These are phyloP conservation scores for Chascanopsetta lugubris DNA, from an alignment of 2,113 vertebrate genomes.

Conservation along the genomic window DNA sequence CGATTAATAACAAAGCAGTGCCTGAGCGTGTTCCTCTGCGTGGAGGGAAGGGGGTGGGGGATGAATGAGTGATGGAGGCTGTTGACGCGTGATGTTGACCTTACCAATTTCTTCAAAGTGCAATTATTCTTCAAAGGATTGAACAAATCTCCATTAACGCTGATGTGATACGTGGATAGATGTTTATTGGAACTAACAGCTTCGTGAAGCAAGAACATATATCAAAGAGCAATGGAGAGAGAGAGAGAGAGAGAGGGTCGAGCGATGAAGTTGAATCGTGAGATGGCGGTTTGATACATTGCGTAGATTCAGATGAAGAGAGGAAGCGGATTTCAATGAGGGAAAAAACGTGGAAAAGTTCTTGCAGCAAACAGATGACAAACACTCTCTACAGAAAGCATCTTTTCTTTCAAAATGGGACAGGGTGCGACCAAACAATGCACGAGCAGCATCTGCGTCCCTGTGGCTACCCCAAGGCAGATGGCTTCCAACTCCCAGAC, in stretches of 20 bases:
- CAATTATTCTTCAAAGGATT: slow-evolving; percentile 28
- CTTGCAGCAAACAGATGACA: accelerated
- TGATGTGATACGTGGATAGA: neutral
- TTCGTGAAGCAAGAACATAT: neutral
- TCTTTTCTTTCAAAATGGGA: slow-evolving; percentile 41
- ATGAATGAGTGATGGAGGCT: slow-evolving; percentile 67
- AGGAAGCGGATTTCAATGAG: no score
- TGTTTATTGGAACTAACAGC: neutral
- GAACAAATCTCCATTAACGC: neutral
- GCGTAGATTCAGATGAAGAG: neutral
- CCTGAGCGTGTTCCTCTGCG: slow-evolving; percentile 58
- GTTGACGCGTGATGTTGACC: slow-evolving; percentile 70
- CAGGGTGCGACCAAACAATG: slow-evolving; percentile 75
- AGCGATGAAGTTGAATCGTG: slow-evolving; percentile 46
- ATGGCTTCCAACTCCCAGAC: slow-evolving; percentile 71
- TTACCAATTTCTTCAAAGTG: slow-evolving; percentile 50
- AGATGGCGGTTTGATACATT: neutral
- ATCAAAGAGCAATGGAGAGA: neutral
- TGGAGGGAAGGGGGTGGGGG: slow-evolving; percentile 67
- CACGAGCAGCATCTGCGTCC: slow-evolving; percentile 76
- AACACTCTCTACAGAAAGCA: slow-evolving; percentile 10
- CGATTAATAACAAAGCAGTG: slow-evolving; percentile 79
- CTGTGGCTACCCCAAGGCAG: slow-evolving; percentile 71
- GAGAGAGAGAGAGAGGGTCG: neutral
- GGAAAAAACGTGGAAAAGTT: neutral